Percentiles rank a stretch among this genome's conserved stretches.
phyloP scores from a whole-genome alignment of 2,888 invertebrate genomes.

The Agrotis ipsilon region DNA sequence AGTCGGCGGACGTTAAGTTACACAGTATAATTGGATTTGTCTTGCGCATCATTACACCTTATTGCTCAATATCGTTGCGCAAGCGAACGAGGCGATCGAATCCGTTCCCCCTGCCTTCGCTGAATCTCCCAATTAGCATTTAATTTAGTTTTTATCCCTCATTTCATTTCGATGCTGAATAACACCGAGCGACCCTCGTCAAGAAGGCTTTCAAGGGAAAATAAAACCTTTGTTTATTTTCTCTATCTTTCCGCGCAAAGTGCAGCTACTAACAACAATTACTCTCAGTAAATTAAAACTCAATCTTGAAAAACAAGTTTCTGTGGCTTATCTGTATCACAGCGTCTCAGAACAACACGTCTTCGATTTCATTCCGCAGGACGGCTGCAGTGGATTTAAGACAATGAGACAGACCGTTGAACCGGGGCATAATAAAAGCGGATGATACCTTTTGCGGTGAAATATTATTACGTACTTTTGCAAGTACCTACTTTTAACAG shows the following conservation, averaged over 20 bases:
- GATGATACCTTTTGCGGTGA: constrained; percentile 47
- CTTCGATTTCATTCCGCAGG: constrained; percentile 52
- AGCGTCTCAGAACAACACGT: constrained; percentile 48
- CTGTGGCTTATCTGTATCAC: constrained; percentile 77
- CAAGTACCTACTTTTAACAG: constrained; percentile 48
- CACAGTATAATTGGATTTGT: constrained; percentile 74
- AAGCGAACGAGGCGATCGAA: constrained; percentile 74
- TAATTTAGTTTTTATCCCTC: constrained; percentile 88
- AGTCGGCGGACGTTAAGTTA: constrained; percentile 58
- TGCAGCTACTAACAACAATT: constrained; percentile 82
- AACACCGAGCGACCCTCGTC: constrained; percentile 85
- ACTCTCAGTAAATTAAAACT: constrained; percentile 81
- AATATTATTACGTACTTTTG: constrained; percentile 54
- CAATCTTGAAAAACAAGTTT: constrained; percentile 77
- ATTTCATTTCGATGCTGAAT: constrained; percentile 85
- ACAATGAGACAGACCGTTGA: constrained; percentile 47
- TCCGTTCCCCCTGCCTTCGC: constrained; percentile 72
- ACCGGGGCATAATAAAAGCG: constrained; percentile 50
- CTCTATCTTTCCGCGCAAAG: constrained; percentile 79
- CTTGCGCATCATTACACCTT: constrained; percentile 78
- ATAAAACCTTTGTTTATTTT: constrained; percentile 85
- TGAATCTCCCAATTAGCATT: constrained; percentile 87
- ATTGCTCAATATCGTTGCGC: constrained; percentile 77
- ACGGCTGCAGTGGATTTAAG: constrained; percentile 56
- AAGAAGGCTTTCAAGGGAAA: constrained; percentile 82